A percentile compares a stretch with the other conserved stretches of the same genome.
These are phyloP conservation scores for Volucella inflata DNA, from an alignment of 2,888 invertebrate species.

Conservation along the genomic window DNA sequence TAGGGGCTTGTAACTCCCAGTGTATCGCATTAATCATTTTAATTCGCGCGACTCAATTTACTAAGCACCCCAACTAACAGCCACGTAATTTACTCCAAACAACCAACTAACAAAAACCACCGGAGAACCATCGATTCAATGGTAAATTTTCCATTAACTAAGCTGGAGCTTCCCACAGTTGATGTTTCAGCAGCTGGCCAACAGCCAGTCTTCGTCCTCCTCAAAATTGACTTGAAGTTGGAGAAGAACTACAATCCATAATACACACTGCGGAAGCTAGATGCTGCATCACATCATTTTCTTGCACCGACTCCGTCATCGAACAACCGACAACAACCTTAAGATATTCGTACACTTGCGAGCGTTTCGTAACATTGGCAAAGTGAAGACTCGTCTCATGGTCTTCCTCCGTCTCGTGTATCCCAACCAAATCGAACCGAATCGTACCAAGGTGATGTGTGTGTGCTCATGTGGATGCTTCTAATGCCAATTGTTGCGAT, in stretches of 20 bases:
- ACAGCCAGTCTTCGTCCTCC: slow-evolving; percentile 1
- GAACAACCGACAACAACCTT: slow-evolving; percentile 42
- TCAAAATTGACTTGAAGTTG: slow-evolving; percentile 52
- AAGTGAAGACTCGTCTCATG: not conserved
- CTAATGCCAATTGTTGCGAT: slow-evolving; percentile 35
- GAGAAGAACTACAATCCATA: slow-evolving; percentile 37
- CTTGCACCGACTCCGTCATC: slow-evolving; percentile 5
- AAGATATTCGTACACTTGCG: slow-evolving; percentile 69
- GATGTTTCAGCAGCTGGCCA: not conserved
- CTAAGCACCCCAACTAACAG: slow-evolving; percentile 37
- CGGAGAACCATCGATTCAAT: slow-evolving; percentile 50
- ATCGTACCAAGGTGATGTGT: not conserved
- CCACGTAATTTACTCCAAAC: slow-evolving; percentile 27
- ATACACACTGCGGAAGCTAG: slow-evolving; percentile 63
- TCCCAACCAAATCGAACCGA: slow-evolving; percentile 8
- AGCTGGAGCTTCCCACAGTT: slow-evolving; percentile 46
- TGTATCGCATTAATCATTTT: slow-evolving; percentile 57
- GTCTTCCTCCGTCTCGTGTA: slow-evolving; percentile 22
- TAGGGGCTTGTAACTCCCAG: slow-evolving; percentile 40
- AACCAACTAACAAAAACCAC: slow-evolving; percentile 12
- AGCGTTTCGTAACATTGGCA: slow-evolving; percentile 53
- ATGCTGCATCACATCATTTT: slow-evolving; percentile 58
- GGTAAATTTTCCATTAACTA: slow-evolving; percentile 57
- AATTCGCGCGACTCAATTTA: slow-evolving; percentile 63
- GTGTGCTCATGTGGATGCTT: slow-evolving; percentile 16